Base-by-base conservation (phyloP, 2,888 invertebrate genomes). In the Agrypnus murinus region DNA sequence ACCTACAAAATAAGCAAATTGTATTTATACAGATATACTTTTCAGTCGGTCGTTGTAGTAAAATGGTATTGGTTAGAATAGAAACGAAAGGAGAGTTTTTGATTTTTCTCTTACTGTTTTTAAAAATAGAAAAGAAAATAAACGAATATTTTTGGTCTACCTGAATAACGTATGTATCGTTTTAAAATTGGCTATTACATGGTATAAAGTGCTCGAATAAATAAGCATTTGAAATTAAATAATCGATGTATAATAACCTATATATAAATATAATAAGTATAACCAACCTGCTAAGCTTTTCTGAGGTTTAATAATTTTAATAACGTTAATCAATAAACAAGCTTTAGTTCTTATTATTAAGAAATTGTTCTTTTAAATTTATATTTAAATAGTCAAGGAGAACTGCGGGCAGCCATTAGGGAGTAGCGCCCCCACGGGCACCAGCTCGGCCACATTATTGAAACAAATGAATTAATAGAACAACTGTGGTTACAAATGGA, bases 1-100 rank as follows among this genome's bases (percentile, higher is more conserved):
- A 64, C 64, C 64, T 64, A 64, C 55, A 64, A 64, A 64, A 64
- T 55, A 55, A 64, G 53, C 55, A 64, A 64, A 55, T 64, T 64
- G 55, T 53, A n/a, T n/a, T n/a, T n/a, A n/a, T n/a, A n/a, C n/a
- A n/a, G n/a, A n/a, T n/a, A 40, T 12, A 55, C 32, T 55, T n/a
- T n/a, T 55, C 31, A 45, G 43, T 32, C n/a, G n/a, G n/a, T n/a
- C n/a, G n/a, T 19, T 32, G n/a, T 25, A 17, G 32, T 40, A 43
- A 60, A 60, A 60, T 45, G 48, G 62, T 48, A 62, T 62, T 62
- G 62, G 48, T 50, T 62, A 62, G 48, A 62, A 64, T 62, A 62
- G 48, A 62, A 64, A 55, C 43, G 64, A 40, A 64, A 53, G 17
- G 12, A 34, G 32, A 55, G 50, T 31, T 50, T 50, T 50, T 31